Base-by-base conservation (phyloP, 2,888 invertebrate species). In the Drosophila planitibia region DNA sequence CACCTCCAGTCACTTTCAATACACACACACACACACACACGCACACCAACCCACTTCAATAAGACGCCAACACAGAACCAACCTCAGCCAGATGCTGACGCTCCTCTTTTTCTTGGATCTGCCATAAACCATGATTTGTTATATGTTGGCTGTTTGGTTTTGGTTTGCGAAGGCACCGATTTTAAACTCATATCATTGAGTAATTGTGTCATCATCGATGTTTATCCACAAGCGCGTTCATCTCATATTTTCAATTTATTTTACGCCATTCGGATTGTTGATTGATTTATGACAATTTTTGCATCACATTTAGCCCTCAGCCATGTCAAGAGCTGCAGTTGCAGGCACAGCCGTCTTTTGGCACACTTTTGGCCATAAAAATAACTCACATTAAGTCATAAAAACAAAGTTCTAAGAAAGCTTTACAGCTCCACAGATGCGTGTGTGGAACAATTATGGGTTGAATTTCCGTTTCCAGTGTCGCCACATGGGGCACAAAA, bases 391-490 rank as follows among this genome's bases (percentile, higher is more conserved):
- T 33, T 44, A 19, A 58, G 70, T 60, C 63, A 39, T 67, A 57
- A 54, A 59, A 57, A 44, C 37, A 32, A 47, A 60, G 63, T 71
- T 81, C 61, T 68, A 4, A n/a, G 47, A 22, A 60, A 58, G 69
- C 35, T 54, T 41, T 53, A 47, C 28, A 67, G 70, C 49, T 61
- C 41, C 75, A 80, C 80, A 78, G 75, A 75, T 75, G 78, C 73
- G 64, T 72, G 75, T 58, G 75, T 58, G 70, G 35, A 75, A 71
- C 83, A 85, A 82, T 89, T 77, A 85, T 83, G 70, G 73, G 75
- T 75, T 66, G 78, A 81, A 83, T 74, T 88, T 85, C 85, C 88
- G 88, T 75, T 88, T 37, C 35, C 77, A 60, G 74, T 51, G 52
- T 49, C 70, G 60, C 49, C 77, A 79, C 77, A 74, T 77, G 78